Evolutionary conservation across 2,888 invertebrate genomes (phyloP).

Genomic region (Tinea trinotella): DNA sequence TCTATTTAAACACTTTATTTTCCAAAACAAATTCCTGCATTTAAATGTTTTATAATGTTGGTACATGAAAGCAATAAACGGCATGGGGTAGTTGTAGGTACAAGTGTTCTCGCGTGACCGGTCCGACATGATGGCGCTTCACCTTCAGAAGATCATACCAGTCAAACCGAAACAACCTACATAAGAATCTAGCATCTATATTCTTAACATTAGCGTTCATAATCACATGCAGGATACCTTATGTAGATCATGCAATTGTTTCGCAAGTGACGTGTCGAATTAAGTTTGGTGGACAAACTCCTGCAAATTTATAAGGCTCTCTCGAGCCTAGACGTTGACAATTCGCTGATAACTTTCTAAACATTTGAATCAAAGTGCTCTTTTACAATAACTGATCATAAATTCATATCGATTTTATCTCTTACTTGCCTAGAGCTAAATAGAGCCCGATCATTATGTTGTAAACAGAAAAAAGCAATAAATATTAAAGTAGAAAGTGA

Average conservation of each 20-base stretch:
- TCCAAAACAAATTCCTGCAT: conserved; percentile 7
- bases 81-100: conserved; percentile 16
- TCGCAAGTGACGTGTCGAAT: conserved; percentile 8
- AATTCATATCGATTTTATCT: conserved; percentile 10
- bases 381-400: conserved; percentile 11
- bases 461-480: conserved; percentile 14
- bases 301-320: neutral
- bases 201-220: neutral
- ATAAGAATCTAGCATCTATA: neutral
- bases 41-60: conserved; percentile 3
- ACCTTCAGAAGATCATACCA: neutral
- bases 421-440: conserved; percentile 6
- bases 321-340: conserved; percentile 4
- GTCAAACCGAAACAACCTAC: neutral
- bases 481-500: conserved; percentile 16
- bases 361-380: neutral
- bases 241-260: conserved; percentile 6
- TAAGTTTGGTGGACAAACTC: neutral
- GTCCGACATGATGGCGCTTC: conserved; percentile 15
- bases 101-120: conserved; percentile 18
- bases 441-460: conserved; percentile 11
- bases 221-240: neutral
- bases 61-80: conserved; percentile 7
- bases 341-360: conserved; percentile 10
- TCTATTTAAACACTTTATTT: neutral